These are phyloP conservation scores for Peromyscus eremicus DNA, from an alignment of 2,797 vertebrate genomes.

Conservation along the genomic window DNA sequence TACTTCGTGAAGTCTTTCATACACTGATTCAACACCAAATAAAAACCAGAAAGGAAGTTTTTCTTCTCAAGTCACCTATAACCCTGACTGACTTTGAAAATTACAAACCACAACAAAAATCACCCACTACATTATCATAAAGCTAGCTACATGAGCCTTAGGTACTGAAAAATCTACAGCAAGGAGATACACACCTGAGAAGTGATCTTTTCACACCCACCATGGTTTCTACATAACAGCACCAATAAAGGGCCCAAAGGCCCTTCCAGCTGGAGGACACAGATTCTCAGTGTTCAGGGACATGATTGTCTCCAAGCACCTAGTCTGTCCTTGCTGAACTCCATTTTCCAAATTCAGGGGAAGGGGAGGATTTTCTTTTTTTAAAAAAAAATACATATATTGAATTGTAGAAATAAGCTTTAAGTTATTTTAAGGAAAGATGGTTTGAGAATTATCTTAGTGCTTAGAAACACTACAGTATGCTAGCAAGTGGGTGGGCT, in stretches of 20 bases:
- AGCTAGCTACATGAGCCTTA: not conserved
- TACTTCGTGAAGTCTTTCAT: not conserved
- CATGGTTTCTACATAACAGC: not conserved
- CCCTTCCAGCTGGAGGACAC: not conserved
- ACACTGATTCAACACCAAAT: not conserved
- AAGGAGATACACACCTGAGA: not conserved
- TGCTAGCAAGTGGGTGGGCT: not conserved
- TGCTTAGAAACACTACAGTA: not conserved
- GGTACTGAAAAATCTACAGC: not conserved
- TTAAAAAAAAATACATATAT: not conserved
- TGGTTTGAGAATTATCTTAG: not conserved
- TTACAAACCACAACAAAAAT: not conserved
- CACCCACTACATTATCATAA: not conserved
- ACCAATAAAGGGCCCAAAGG: not conserved
- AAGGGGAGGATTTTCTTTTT: not conserved
- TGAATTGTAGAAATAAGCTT: not conserved
- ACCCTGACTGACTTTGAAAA: not conserved
- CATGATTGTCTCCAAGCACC: not conserved
- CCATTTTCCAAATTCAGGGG: constrained; percentile 8
- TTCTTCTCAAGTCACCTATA: constrained; percentile 12
- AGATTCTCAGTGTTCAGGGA: not conserved
- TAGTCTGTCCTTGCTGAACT: not conserved
- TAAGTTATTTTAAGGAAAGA: constrained; percentile 16
- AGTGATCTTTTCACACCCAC: not conserved
- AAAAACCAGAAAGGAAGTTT: not conserved